Base-by-base conservation (phyloP, 1,140 invertebrate genomes). In the Ips nitidus region DNA sequence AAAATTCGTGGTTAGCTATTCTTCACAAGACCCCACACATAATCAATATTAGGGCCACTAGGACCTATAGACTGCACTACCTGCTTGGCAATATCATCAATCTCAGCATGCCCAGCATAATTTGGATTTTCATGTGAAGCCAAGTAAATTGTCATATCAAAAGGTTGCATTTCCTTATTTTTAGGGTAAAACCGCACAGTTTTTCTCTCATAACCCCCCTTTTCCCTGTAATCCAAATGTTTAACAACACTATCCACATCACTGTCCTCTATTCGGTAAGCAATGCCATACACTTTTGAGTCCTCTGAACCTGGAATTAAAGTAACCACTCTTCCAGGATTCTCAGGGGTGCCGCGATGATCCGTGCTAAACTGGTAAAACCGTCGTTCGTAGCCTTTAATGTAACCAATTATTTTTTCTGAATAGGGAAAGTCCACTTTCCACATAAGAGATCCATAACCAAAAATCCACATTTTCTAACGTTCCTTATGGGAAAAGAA, bases 341-440 rank as follows among this genome's bases (percentile, higher is more conserved):
- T 91, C 73, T 86, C 89, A 4, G 91, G 90, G 8, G 90, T 84
- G 53, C 95, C 95, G 76, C 95, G 84, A 78, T 97, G 94, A 81
- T 95, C 93, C 66, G 90, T 90, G 78, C 93, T 97, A 71, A 93
- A 91, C 79, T 97, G 95, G 83, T 94, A 97, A 81, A 98, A 97
- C 73, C 92, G 84, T 75, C 95, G 85, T 8, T 87, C 80, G 75
- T 89, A 97, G 38, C 94, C 94, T 79, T 90, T 89, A 57, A 98
- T 91, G 76, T 89, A 90, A 36, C 95, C 95, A 69, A 91, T 83
- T 38, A 91, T 72, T 81, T 89, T 90, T 70, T 83, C 83, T 69
- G 89, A 87, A 78, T 89, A 94, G 1, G 90, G 90, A 84, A 98
- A 97, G 78, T 95, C 94, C 1, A 89, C 90, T 84, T 97, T 96